phyloP scores from a whole-genome alignment of 2,113 vertebrate species.

The Trematomus loennbergii region DNA sequence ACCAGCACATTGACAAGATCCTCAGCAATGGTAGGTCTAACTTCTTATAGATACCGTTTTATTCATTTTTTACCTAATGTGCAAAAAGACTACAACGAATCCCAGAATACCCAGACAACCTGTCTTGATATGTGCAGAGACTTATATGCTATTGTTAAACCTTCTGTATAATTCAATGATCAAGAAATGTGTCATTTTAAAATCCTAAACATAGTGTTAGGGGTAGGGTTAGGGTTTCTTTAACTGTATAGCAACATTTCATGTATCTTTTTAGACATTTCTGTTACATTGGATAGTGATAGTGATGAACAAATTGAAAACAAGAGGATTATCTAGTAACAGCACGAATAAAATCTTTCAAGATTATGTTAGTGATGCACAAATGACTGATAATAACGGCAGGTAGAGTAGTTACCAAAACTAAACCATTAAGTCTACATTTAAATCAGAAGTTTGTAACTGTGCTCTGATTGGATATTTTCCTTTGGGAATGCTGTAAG shows the following conservation, averaged over 20 bases:
- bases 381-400: background rate
- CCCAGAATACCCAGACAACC: background rate
- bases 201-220: background rate
- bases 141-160: background rate
- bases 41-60: background rate
- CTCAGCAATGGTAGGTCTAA: slow-evolving; percentile 70
- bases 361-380: background rate
- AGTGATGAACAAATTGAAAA: background rate
- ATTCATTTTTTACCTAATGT: background rate
- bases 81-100: background rate
- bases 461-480: too few species aligned
- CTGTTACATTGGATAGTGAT: too few species aligned
- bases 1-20: background rate
- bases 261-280: background rate
- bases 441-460: too few species aligned
- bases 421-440: background rate
- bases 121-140: background rate
- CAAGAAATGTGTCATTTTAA: background rate
- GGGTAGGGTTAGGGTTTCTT: background rate
- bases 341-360: background rate
- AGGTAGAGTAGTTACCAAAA: too few species aligned
- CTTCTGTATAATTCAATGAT: background rate
- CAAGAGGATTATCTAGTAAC: background rate
- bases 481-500: too few species aligned
- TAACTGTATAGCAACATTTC: background rate